Base-by-base conservation (phyloP, 2,797 vertebrate species). In the Sebastes umbrosus region DNA sequence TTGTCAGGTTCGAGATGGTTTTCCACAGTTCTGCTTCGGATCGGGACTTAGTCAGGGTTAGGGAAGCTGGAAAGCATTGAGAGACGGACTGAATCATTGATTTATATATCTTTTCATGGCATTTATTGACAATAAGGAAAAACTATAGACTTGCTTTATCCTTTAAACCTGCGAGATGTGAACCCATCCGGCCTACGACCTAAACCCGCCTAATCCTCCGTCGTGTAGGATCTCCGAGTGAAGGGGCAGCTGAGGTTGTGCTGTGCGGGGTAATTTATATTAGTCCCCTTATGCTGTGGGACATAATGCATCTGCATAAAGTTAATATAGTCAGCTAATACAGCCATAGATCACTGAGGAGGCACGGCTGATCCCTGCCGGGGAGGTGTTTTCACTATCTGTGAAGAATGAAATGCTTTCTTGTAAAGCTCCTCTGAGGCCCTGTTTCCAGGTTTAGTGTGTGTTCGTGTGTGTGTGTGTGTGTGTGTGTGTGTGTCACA, bases 261-360 rank as follows among this genome's bases (percentile, higher is more conserved):
- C 10, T 55, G 57, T 69, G 18, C 24, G 2, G 50, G 50, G 43
- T 83, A 39, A 84, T 87, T 88, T 79, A 70, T 79, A 80, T 69
- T 25, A 43, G 20, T 62, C 60, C 64, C 62, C 31, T 74, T 13
- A 39, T 72, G 73, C 72, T 57, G 79, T 43, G 59, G 77, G 78
- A 83, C 67, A 63, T 34, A 46, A 79, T 62, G 69, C 62, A 88
- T 87, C 77, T 89, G 81, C 85, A 89, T 87, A 65, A 75, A 87
- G 79, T 86, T 90, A 80, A 86, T 87, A 69, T 31, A 80, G 77
- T 67, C 80, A 58, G n/a, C 80, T 87, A 80, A 85, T 84, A 77
- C 50, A 82, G 31, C n/a, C 77, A 71, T 69, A 87, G 84, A 92
- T 89, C 84, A 82, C 31, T 59, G 77, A 75, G 73, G 84, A 71